phyloP scores from a whole-genome alignment of 1,140 invertebrate species.

The Aphis gossypii region DNA sequence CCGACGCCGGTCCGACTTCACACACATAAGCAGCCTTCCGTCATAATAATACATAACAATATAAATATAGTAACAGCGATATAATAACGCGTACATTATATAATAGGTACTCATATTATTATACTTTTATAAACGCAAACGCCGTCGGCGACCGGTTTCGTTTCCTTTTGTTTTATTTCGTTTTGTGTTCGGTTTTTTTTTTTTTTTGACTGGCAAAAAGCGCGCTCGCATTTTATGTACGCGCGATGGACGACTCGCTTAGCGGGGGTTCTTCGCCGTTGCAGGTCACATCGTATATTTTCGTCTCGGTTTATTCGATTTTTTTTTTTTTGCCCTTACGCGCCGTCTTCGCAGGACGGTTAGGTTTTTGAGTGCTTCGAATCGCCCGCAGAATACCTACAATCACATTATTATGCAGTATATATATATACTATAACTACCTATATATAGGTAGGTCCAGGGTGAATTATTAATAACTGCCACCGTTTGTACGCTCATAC shows the following conservation, averaged over 20 bases:
- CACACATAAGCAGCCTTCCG: neutral
- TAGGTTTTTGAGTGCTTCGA: neutral
- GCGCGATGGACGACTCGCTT: neutral
- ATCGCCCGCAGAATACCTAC: neutral
- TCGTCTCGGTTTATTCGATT: neutral
- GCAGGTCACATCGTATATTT: neutral
- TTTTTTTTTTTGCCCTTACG: neutral
- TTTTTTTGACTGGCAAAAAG: neutral
- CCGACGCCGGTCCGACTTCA: neutral
- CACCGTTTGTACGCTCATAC: too few species aligned
- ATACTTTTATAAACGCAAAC: neutral
- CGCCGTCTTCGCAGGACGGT: neutral
- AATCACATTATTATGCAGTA: neutral
- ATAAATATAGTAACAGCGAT: neutral
- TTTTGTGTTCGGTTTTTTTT: neutral
- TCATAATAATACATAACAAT: neutral
- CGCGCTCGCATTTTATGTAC: neutral
- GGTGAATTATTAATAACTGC: too few species aligned
- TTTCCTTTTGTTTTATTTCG: neutral
- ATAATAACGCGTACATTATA: neutral
- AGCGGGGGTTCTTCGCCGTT: neutral
- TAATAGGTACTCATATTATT: neutral
- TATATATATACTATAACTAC: neutral
- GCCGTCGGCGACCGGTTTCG: constrained; percentile 3
- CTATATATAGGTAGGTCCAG: neutral